These are phyloP conservation scores for Phymorhynchus buccinoides DNA, from an alignment of 1,140 invertebrate species.

Conservation along the genomic window DNA sequence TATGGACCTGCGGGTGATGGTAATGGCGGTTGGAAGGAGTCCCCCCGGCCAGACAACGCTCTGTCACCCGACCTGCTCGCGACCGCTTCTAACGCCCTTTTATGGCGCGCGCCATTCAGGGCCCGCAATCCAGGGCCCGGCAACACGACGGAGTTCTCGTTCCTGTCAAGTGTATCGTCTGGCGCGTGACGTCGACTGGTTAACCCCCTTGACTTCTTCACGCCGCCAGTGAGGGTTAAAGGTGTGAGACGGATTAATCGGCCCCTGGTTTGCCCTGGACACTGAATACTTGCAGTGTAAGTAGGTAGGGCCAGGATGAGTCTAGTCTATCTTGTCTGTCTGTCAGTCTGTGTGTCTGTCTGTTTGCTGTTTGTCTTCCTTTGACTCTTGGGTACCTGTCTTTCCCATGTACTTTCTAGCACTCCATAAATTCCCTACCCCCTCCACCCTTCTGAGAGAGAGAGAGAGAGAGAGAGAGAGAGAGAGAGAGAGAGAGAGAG, in stretches of 20 bases:
- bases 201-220: not conserved
- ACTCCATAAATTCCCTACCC: no score
- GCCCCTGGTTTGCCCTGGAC: no score
- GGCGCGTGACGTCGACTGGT: not conserved
- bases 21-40: not conserved
- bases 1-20: not conserved
- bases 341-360: no score
- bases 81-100: not conserved
- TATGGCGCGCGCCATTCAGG: not conserved
- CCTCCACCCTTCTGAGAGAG: no score
- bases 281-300: no score
- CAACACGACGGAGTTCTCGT: not conserved
- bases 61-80: conserved; percentile 9
- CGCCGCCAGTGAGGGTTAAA: not conserved
- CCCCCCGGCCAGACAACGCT: not conserved
- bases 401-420: no score
- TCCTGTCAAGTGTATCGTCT: not conserved
- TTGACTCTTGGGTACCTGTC: no score
- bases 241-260: conserved; percentile 7
- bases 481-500: no score
- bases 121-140: not conserved
- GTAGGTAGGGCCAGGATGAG: no score
- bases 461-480: no score
- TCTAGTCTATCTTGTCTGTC: no score
- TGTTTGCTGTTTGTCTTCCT: no score